phyloP scores from a whole-genome alignment of 2,888 invertebrate genomes.

The Herminia tarsipennalis region DNA sequence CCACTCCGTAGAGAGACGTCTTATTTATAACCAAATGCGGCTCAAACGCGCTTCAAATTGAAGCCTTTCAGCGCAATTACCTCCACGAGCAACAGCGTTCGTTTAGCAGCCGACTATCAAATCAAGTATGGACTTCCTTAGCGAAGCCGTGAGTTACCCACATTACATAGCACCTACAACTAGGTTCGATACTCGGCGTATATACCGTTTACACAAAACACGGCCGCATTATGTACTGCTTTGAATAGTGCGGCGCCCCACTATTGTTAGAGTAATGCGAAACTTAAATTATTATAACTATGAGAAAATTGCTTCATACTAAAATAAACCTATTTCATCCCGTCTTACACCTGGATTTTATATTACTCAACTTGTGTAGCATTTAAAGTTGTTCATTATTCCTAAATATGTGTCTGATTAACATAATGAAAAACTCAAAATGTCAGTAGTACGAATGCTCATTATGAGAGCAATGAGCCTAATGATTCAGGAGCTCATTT shows the following conservation, averaged over 20 bases:
- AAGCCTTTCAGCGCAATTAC: conserved; percentile 81
- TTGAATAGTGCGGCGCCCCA: neutral
- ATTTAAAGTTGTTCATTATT: no score
- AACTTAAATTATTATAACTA: no score
- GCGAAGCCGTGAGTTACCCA: conserved; percentile 52
- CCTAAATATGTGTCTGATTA: no score
- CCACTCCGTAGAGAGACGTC: conserved; percentile 77
- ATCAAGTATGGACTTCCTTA: conserved; percentile 62
- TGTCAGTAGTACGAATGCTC: no score
- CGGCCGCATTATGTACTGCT: conserved; percentile 17
- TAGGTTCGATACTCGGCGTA: conserved; percentile 23
- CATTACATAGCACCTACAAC: conserved; percentile 52
- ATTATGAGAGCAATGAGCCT: no score
- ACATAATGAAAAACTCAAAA: no score
- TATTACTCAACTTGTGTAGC: no score
- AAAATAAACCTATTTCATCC: neutral
- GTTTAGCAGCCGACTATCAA: conserved; percentile 74
- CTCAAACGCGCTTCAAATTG: conserved; percentile 76
- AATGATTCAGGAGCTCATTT: no score
- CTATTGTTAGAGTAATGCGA: no score
- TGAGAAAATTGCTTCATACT: neutral
- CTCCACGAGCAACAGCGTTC: conserved; percentile 62
- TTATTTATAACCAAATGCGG: conserved; percentile 80
- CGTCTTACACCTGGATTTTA: neutral
- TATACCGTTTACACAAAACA: conserved; percentile 38